Evolutionary conservation across 2,888 invertebrate species (phyloP).

Genomic region (Cerastoderma edule): DNA sequence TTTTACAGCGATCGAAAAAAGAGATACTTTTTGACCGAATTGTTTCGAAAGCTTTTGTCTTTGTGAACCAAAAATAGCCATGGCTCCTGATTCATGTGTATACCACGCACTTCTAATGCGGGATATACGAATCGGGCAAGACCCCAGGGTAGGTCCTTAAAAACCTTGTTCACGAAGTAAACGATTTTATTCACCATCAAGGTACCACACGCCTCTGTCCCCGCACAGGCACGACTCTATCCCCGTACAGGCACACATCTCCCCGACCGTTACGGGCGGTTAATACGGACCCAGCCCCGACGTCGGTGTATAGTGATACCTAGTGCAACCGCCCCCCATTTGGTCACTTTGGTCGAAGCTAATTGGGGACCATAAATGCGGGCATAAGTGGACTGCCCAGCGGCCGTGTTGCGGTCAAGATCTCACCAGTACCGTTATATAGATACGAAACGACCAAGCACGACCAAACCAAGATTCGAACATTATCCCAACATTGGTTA

Average conservation of each 20-base stretch:
- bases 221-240: background rate
- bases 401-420: background rate
- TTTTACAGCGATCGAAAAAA: too few relatives aligned
- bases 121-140: background rate
- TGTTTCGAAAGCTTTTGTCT: too few relatives aligned
- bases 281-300: background rate
- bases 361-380: slow-evolving; percentile 1
- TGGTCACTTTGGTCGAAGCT: slow-evolving; percentile 5
- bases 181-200: background rate
- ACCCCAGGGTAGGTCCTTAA: background rate
- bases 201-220: background rate
- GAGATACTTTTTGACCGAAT: too few relatives aligned
- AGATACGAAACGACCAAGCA: background rate
- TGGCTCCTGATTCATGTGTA: background rate
- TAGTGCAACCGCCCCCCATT: background rate
- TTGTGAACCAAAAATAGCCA: too few relatives aligned
- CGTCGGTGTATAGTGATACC: background rate
- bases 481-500: too few relatives aligned
- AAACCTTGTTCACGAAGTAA: slow-evolving; percentile 3
- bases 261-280: background rate
- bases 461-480: too few relatives aligned
- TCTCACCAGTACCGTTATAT: slow-evolving; percentile 2
- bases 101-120: background rate
- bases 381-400: background rate
- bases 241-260: background rate